Base-by-base conservation (phyloP, 2,888 invertebrate species). In the Agonopterix arenella region DNA sequence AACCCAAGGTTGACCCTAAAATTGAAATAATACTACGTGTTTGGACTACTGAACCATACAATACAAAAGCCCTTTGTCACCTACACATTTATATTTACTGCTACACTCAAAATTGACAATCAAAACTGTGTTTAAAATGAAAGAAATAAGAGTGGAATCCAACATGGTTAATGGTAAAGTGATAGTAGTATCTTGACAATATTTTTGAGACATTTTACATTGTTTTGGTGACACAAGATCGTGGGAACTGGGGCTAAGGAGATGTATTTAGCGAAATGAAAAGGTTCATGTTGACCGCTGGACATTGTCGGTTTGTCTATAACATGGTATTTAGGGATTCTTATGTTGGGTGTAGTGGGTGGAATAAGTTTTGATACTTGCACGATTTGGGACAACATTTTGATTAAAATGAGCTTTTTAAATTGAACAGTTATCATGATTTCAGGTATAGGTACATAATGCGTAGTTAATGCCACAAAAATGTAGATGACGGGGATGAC, bases 221-320 rank as follows among this genome's bases (percentile, higher is more conserved):
- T 81, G 84, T 84, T 76, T 80, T 56, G 63, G 9, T 47, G 43
- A 53, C 48, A 69, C 67, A 65, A 72, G 62, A 67, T 76, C 83
- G 84, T 85, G 86, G 82, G 85, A 85, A 85, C 58, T 57, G 52
- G 62, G 68, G 65, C 67, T 66, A 56, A 50, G 56, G 52, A 59
- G 60, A 66, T 58, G 60, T 73, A 66, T 73, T 75, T 70, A 68
- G 63, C 55, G 58, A 55, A 51, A 68, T 67, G 66, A 73, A 70
- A 71, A 70, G 66, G 60, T 67, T 70, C 68, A 66, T 72, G 76
- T 82, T 82, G 80, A 84, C 82, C 82, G 68, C 74, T 59, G 67
- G 64, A 66, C 71, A 72, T 73, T 77, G 79, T 73, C 70, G 77
- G 79, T 70, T 73, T 76, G 70, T 80, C 73, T 76, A 86, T 84